A percentile compares a stretch with the other conserved stretches of the same genome.
Evolutionary conservation across 2,113 vertebrate species (phyloP).

Genomic region (Motacilla tschutschensis): DNA sequence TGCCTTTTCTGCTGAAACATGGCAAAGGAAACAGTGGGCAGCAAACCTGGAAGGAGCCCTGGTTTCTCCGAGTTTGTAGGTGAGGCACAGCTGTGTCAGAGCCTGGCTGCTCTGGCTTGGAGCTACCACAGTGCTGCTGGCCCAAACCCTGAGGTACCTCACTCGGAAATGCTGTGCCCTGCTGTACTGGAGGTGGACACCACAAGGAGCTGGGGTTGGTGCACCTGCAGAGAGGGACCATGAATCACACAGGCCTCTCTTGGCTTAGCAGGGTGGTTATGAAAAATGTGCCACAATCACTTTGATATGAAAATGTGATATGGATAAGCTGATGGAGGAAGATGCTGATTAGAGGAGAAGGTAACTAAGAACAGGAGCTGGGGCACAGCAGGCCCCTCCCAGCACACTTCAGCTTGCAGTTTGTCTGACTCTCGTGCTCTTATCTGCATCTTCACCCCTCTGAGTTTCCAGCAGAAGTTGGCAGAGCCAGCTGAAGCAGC

Average conservation of each 20-base stretch:
- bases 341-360: background rate
- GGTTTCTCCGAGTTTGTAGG: background rate
- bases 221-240: background rate
- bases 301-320: background rate
- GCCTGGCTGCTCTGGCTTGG: background rate
- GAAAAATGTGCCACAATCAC: background rate
- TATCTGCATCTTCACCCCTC: background rate
- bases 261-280: background rate
- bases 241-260: background rate
- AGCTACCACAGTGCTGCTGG: background rate
- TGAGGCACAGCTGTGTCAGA: background rate
- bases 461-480: background rate
- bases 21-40: background rate
- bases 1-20: background rate
- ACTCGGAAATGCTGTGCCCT: too few relatives aligned
- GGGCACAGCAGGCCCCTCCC: background rate
- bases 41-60: background rate
- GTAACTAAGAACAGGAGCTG: background rate
- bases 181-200: background rate
- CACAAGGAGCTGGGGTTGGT: background rate
- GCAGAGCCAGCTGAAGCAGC: conserved; percentile 39
- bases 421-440: background rate
- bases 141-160: background rate
- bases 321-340: background rate
- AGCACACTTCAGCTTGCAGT: background rate